These are phyloP conservation scores for Megatriorchis doriae DNA, from an alignment of 2,113 vertebrate species.

Conservation along the genomic window DNA sequence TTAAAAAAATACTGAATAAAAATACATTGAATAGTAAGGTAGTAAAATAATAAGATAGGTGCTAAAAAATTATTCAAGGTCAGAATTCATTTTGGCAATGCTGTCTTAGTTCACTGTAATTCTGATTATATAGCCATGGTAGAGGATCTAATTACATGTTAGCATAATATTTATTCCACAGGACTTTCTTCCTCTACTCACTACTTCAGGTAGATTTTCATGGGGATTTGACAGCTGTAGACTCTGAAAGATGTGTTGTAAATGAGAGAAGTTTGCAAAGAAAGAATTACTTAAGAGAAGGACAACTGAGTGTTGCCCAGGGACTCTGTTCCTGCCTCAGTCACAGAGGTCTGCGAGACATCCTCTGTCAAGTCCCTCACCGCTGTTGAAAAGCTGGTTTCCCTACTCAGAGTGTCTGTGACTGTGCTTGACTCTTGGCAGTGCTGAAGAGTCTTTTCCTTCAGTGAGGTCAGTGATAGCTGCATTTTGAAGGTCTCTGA, in stretches of 20 bases:
- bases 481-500: neutral
- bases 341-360: neutral
- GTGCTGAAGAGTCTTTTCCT: neutral
- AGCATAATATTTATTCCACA: neutral
- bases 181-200: neutral
- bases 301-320: neutral
- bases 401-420: neutral
- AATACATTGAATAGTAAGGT: neutral
- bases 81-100: neutral
- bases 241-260: neutral
- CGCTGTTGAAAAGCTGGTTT: neutral
- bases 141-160: neutral
- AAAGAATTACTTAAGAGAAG: neutral
- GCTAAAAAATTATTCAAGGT: neutral
- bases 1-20: neutral
- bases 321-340: neutral
- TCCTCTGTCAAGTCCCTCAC: accelerated
- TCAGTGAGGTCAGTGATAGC: neutral
- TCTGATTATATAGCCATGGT: neutral
- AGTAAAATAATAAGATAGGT: neutral
- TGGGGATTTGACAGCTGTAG: neutral
- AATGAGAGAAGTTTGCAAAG: neutral
- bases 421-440: neutral
- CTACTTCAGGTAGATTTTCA: neutral
- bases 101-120: neutral